phyloP scores from a whole-genome alignment of 2,888 invertebrate genomes.

The Baronia brevicornis region DNA sequence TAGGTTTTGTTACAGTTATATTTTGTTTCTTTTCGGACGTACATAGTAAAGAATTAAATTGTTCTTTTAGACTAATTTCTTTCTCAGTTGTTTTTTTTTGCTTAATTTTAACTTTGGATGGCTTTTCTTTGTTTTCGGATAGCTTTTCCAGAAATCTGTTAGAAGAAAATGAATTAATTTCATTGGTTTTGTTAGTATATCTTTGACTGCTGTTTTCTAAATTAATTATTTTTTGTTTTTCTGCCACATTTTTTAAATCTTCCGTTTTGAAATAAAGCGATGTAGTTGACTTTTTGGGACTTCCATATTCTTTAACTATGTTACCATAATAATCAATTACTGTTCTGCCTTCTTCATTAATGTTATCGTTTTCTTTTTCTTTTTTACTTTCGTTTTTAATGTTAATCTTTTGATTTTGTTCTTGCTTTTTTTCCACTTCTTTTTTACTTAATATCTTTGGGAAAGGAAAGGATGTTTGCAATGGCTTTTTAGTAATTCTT shows the following conservation, averaged over 20 bases:
- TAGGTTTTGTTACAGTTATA: conserved; percentile 16
- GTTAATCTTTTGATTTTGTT: conserved; percentile 22
- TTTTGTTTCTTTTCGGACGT: conserved; percentile 21
- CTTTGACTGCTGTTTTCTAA: conserved; percentile 29
- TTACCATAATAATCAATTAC: conserved; percentile 88
- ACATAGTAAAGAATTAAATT: conserved; percentile 3
- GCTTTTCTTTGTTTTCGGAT: not conserved
- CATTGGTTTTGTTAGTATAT: conserved; percentile 18
- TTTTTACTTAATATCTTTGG: conserved; percentile 55
- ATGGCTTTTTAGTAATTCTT: conserved; percentile 60
- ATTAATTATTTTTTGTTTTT: conserved; percentile 54
- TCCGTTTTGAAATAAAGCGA: conserved; percentile 78
- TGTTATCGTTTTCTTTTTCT: conserved; percentile 45
- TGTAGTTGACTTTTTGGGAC: conserved; percentile 58
- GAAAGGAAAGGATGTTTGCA: conserved; percentile 50
- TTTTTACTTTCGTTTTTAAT: conserved; percentile 29
- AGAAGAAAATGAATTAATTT: conserved; percentile 25
- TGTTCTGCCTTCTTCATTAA: conserved; percentile 79
- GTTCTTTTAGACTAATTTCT: not conserved
- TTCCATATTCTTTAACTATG: conserved; percentile 83
- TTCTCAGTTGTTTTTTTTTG: conserved; percentile 1
- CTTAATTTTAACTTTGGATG: conserved; percentile 2
- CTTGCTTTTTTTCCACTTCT: conserved; percentile 38
- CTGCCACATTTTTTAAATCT: conserved; percentile 76
- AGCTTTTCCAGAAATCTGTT: conserved; percentile 25